Base-by-base conservation (phyloP, 2,797 vertebrate species). In the Oreochromis grahami region DNA sequence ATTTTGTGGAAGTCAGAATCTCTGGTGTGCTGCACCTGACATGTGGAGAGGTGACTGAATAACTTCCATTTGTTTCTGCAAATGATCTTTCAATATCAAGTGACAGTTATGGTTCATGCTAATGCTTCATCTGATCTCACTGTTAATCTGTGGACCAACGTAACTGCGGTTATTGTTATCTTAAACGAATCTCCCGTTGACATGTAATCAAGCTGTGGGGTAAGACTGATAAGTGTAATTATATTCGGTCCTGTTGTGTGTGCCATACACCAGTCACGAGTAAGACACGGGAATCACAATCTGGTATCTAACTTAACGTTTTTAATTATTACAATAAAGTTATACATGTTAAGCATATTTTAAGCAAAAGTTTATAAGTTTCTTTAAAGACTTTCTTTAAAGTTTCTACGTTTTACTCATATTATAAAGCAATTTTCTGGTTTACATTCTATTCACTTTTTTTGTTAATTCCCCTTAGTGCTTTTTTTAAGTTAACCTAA, bases 11-110 rank as follows among this genome's bases (percentile, higher is more conserved):
- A 82, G 24, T 82, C 60, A 82, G 13, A 81, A 76, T 84, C 77
- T 91, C 87, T 92, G 86, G 82, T 90, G 91, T 91, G 52, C 21
- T 90, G 86, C 92, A 92, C 91, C 91, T 93, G 92, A 87, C 88
- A 74, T 80, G 5, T 17, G 15, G 43, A 72, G 13, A 3, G 11
- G 45, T n/a, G 19, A 58, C 17, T 21, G 34, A 76, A 34, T 45
- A 17, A 1, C 1, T 17, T 53, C 17, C 7, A 10, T 76, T 84
- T 60, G 14, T 78, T 79, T 79, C 9, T 78, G 36, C 32, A 60
- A 45, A 83, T 77, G 8, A 80, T 82, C 14, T 38, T n/a, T 70
- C 60, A 38, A 15, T 77, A 29, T 68, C 6, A 82, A 53, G 45
- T 72, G 79, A 77, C 34, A 26, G 4, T 76, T 51, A n/a, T 24